Conservation (phyloP, 2,113 vertebrate species). For the Ptilorrhoa leucosticta region DNA sequence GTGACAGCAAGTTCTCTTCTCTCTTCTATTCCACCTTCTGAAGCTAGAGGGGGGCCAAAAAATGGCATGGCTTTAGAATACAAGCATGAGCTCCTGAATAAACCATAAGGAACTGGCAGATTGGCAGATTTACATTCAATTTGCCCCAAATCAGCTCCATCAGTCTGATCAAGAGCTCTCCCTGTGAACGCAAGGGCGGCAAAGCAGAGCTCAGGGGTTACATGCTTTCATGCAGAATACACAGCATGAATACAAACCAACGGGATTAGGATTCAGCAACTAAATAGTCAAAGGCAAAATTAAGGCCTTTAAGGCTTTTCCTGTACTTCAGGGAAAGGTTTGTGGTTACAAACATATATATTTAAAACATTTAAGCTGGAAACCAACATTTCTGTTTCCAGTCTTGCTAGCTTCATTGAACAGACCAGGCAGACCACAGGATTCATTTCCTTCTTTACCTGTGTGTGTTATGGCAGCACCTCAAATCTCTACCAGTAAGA, state of each 20-base stretch:
- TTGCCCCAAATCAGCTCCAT: not conserved
- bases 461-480: rapidly evolving
- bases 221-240: not conserved
- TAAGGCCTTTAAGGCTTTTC: not conserved
- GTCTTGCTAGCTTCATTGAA: not conserved
- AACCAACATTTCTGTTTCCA: not conserved
- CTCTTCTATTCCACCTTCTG: not conserved
- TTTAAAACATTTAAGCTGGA: not conserved
- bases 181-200: not conserved
- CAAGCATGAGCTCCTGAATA: not conserved
- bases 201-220: not conserved
- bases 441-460: not conserved
- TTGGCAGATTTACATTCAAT: not conserved
- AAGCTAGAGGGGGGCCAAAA: not conserved
- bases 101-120: not conserved
- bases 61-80: not conserved
- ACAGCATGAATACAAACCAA: not conserved
- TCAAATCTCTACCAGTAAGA: not conserved
- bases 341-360: rapidly evolving
- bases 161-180: not conserved
- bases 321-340: not conserved
- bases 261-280: not conserved
- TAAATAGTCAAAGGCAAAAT: not conserved
- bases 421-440: not conserved
- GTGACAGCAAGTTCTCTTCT: not conserved